Evolutionary conservation across 2,113 vertebrate species (phyloP).

Genomic region (Coreoperca whiteheadi): DNA sequence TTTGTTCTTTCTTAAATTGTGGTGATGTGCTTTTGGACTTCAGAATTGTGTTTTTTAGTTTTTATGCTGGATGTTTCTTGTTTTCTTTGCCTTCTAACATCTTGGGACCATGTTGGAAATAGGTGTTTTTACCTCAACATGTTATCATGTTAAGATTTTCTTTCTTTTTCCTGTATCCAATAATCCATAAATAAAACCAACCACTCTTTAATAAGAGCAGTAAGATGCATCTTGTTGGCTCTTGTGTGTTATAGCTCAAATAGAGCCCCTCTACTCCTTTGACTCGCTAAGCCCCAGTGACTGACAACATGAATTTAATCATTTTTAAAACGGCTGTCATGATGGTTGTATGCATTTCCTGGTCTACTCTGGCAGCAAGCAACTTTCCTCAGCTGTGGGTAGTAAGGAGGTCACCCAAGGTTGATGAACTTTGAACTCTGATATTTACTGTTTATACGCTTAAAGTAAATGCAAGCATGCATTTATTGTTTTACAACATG

Average conservation of each 20-base stretch:
- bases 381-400: constrained; percentile 19
- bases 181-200: background rate
- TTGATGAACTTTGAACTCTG: constrained; percentile 41
- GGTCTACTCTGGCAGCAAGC: background rate
- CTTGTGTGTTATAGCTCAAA: constrained; percentile 13
- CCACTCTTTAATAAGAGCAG: background rate
- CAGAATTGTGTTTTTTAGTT: too few species aligned
- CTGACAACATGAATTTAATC: constrained; percentile 20
- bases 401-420: background rate
- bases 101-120: too few species aligned
- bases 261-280: constrained; percentile 4
- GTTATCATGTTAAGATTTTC: too few species aligned
- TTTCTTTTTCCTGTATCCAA: too few species aligned
- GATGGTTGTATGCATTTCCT: background rate
- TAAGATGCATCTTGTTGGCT: background rate
- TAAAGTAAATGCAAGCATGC: background rate
- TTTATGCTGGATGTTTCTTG: too few species aligned
- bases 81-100: too few species aligned
- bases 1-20: too few species aligned
- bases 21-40: too few species aligned
- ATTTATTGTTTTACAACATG: constrained; percentile 40
- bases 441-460: constrained; percentile 5
- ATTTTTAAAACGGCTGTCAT: constrained; percentile 13
- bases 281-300: background rate
- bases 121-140: too few species aligned